Evolutionary conservation across 2,888 invertebrate genomes (phyloP).

Genomic region (Dicyrtoma fusca): DNA sequence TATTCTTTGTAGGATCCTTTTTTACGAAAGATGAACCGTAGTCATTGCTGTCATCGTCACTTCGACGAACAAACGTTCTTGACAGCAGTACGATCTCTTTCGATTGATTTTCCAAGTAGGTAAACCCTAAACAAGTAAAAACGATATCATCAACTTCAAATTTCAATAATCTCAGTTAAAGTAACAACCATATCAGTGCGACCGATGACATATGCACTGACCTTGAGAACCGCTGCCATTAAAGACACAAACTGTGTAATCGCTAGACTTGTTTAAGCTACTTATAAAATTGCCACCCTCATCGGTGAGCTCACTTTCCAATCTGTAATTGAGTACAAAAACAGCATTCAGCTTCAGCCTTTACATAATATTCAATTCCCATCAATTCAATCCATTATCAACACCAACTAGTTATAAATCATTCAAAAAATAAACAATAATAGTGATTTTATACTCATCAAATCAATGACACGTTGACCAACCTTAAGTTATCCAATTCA

Average conservation of each 20-base stretch:
- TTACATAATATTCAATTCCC: neutral
- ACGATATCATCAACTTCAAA: too few relatives aligned
- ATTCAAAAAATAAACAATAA: too few relatives aligned
- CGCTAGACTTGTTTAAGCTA: neutral
- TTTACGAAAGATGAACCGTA: neutral
- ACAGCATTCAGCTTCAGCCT: too few relatives aligned
- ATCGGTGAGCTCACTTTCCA: neutral
- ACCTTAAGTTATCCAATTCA: neutral
- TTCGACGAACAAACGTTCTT: neutral
- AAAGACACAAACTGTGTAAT: slow-evolving; percentile 1
- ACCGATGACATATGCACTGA: neutral
- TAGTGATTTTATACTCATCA: too few relatives aligned
- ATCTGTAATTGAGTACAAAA: neutral
- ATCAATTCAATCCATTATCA: too few relatives aligned
- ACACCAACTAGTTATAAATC: too few relatives aligned
- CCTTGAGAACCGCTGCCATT: slow-evolving; percentile 15
- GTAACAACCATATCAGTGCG: too few relatives aligned
- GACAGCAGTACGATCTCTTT: neutral
- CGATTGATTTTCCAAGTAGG: neutral
- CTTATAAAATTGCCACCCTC: neutral
- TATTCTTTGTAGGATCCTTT: neutral
- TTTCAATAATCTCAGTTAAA: too few relatives aligned
- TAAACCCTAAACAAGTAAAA: neutral
- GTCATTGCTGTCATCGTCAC: neutral
- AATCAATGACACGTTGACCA: neutral